Conservation (phyloP, 2,113 vertebrate genomes). For the Gambusia holbrooki region DNA sequence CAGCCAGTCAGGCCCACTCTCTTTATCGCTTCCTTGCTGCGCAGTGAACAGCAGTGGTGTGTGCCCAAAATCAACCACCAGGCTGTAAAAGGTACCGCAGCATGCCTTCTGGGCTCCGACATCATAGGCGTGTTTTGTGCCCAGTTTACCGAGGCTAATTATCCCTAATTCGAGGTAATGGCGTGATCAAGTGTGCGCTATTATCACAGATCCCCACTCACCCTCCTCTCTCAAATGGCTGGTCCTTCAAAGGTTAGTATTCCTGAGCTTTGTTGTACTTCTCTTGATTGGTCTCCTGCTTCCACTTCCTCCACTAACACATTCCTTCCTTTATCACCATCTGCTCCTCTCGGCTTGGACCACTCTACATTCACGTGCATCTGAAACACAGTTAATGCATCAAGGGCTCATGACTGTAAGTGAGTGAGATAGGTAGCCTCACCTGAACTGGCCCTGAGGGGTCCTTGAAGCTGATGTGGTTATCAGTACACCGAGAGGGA, state of each 20-base stretch:
- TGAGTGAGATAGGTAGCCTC: constrained; percentile 66
- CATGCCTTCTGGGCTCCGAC: constrained; percentile 78
- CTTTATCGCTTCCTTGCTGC: constrained; percentile 73
- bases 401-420: constrained; percentile 70
- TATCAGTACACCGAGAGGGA: constrained; percentile 74
- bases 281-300: constrained; percentile 66
- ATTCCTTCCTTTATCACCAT: constrained; percentile 59
- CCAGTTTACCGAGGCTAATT: constrained; percentile 81
- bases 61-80: constrained; percentile 76
- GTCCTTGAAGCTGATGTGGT: constrained; percentile 77
- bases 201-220: constrained; percentile 77
- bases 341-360: constrained; percentile 48
- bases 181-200: constrained; percentile 77
- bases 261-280: constrained; percentile 58
- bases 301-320: constrained; percentile 58
- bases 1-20: constrained; percentile 70
- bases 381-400: constrained; percentile 71
- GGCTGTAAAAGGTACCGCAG: constrained; percentile 80
- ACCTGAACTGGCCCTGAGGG: constrained; percentile 72
- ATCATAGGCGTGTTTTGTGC: constrained; percentile 79
- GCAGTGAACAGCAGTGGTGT: constrained; percentile 72
- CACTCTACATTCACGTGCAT: constrained; percentile 43
- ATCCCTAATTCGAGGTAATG: constrained; percentile 81
- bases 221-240: constrained; percentile 62
- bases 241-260: constrained; percentile 73